Base-by-base conservation (phyloP, 2,888 invertebrate species). In the Plagodis pulveraria region DNA sequence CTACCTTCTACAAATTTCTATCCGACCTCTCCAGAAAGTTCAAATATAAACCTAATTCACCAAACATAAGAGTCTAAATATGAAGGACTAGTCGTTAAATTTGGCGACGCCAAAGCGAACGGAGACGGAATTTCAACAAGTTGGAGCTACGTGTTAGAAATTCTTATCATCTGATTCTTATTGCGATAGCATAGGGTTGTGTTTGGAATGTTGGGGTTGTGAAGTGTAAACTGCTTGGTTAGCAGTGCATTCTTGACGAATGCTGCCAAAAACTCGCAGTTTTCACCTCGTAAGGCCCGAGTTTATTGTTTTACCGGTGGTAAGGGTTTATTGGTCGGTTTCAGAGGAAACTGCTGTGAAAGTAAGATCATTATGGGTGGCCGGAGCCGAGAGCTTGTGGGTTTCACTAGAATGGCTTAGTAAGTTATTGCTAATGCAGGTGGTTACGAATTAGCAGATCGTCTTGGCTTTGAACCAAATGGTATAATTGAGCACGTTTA, bases 101-200 rank as follows among this genome's bases (percentile, higher is more conserved):
- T 81, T 86, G 86, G 81, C 80, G 80, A 77, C 72, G 80, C 80
- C 77, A 76, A 78, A 80, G 77, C 83, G 86, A 76, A 89, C 89
- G 87, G 76, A 83, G 83, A 76, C 83, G 87, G 91, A 91, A 91
- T 91, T 91, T 89, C 91, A 91, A 91, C 91, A 91, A 91, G 91
- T 89, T 86, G 83, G 86, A 80, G 80, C 77, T 77, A 80, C 73
- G 82, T 81, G 65, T 78, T 77, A 74, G 78, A 76, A 73, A 70
- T 73, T 77, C 71, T 73, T 65, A 73, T 64, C 70, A 61, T 58
- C 67, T 53, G 58, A 59, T 61, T 71, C 76, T 78, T 88, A 79
- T 77, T 63, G 8, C 64, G 36, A 11, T 33, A 48, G 10, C 45
- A 63, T 83, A 89, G 78, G 79, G 88, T 81, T 67, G 67, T 70